Conservation (phyloP, 2,113 vertebrate species). For the Stegastes partitus region DNA sequence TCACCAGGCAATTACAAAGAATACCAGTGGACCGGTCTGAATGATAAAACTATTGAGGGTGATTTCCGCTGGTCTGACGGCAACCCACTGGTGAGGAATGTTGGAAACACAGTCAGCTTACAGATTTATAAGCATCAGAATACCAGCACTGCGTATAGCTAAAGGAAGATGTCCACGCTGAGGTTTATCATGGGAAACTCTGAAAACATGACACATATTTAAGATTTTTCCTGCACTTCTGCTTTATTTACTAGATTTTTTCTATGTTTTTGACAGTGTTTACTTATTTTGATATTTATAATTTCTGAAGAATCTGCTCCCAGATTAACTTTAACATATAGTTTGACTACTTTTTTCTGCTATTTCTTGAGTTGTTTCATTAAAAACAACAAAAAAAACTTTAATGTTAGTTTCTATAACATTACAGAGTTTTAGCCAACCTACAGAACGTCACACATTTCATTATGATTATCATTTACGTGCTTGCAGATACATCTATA, state of each 20-base stretch:
- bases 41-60: conserved; percentile 93
- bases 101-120: not conserved
- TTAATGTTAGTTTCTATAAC: no score
- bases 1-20: conserved; percentile 90
- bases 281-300: no score
- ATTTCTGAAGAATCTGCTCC: no score
- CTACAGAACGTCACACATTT: not conserved
- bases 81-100: conserved; percentile 89
- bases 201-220: no score
- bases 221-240: no score
- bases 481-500: not conserved
- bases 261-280: no score
- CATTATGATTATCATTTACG: not conserved
- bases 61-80: conserved; percentile 97
- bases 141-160: not conserved
- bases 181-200: no score
- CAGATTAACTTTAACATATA: no score
- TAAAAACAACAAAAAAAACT: no score
- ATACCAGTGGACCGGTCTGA: conserved; percentile 96
- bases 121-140: not conserved
- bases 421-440: no score
- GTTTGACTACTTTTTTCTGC: no score
- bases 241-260: no score
- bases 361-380: not conserved
- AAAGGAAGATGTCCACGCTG: not conserved